A percentile compares a stretch with the other conserved stretches of the same genome.
Conservation (phyloP, 2,113 vertebrate species). For the Pterocles gutturalis region DNA sequence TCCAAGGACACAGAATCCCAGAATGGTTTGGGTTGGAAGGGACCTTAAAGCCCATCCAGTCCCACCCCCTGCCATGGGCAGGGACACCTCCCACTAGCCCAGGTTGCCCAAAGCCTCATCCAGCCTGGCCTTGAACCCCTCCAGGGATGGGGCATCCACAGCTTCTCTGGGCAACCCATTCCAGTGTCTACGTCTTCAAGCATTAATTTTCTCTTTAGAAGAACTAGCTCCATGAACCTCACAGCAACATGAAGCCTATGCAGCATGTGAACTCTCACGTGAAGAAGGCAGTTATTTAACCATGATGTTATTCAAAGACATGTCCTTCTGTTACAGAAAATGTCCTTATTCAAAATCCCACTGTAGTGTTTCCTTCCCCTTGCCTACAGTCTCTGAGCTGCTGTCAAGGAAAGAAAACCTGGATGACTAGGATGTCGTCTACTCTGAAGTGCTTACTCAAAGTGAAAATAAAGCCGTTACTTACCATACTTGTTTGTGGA, state of each 20-base stretch:
- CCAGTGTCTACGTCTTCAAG: not conserved
- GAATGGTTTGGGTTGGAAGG: too few relatives aligned
- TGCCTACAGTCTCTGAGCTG: not conserved
- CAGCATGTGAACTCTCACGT: not conserved
- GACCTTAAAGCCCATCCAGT: too few relatives aligned
- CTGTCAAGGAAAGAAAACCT: not conserved
- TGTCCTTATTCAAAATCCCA: not conserved
- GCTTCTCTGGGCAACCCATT: too few relatives aligned
- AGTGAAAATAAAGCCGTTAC: not conserved
- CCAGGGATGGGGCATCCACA: too few relatives aligned
- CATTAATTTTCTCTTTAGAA: not conserved
- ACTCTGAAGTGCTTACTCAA: not conserved
- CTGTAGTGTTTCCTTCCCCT: not conserved
- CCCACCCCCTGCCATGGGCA: too few relatives aligned
- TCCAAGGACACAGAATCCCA: not conserved
- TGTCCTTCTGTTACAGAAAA: not conserved
- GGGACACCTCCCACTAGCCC: too few relatives aligned
- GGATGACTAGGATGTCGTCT: not conserved
- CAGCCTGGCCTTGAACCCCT: too few relatives aligned
- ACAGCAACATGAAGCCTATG: not conserved
- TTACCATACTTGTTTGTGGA: slow-evolving; percentile 95
- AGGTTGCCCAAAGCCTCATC: too few relatives aligned
- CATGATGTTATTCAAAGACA: not conserved
- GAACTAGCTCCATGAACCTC: not conserved
- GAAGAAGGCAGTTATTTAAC: not conserved